Base-by-base conservation (phyloP, 2,113 vertebrate genomes). In the Elaphurus davidianus region DNA sequence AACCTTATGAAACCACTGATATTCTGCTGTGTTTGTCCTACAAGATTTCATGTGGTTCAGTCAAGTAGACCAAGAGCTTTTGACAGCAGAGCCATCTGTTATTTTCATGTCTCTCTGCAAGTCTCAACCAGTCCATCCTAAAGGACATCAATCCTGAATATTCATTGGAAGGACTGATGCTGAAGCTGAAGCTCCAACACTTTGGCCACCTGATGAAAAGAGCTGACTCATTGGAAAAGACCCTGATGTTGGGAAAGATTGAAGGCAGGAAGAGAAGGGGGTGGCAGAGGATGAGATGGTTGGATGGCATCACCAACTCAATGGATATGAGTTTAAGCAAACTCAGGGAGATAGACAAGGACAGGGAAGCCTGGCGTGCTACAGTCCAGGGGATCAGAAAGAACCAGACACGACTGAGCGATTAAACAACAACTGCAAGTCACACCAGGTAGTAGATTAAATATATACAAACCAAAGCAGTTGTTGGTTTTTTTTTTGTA, bases 351-450 rank as follows among this genome's bases (percentile, higher is more conserved):
- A 36, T 36, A 36, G 64, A 5, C 21, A 36, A 71, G n/a, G 17
- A 71, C 64, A 71, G 64, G n/a, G 64, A 11, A 36, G 64, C 64
- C 64, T 71, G 64, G 64, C 2, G 17, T 36, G 64, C 64, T 71
- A 9, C 64, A 71, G 64, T 71, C n/a, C n/a, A 36, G 8, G 64
- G 64, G 17, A 2, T 36, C n/a, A 36, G 5, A 71, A 71, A 71
- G n/a, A 71, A 17, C 64, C n/a, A 0, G 64, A 36, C 17, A 36
- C 4, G 4, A 71, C 64, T 21, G 64, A 71, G 2, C 0, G 4
- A 11, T n/a, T 71, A n/a, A 36, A 10, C 64, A 7, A 67, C 33
- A 71, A 21, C 64, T 11, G 12, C n/a, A 67, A 40, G 36, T 47
- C 21, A 50, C 47, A n/a, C 87, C 30, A 0, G 8, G 60, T 15